Percentiles rank a stretch among this genome's conserved stretches.
Evolutionary conservation across 2,113 vertebrate genomes (phyloP).

Genomic region (Fukomys damarensis): DNA sequence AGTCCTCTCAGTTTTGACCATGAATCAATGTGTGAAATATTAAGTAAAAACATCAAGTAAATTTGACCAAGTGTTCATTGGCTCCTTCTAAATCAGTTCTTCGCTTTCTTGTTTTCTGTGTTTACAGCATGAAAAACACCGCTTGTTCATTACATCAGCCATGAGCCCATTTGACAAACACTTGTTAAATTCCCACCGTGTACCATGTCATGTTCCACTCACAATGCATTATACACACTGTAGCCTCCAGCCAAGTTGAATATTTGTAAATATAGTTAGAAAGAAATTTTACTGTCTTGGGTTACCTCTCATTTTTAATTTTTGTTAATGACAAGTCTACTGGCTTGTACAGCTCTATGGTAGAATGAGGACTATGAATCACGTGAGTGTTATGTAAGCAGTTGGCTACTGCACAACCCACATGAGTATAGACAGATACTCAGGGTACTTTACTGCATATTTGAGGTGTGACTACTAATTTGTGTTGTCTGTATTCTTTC

Average conservation of each 20-base stretch:
- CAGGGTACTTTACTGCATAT: background rate
- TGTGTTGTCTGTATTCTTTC: background rate
- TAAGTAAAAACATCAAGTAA: background rate
- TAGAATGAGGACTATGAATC: background rate
- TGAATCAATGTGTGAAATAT: conserved; percentile 1
- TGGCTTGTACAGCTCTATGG: rapidly evolving
- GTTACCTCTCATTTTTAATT: background rate
- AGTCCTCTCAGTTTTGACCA: background rate
- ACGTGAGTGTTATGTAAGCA: background rate
- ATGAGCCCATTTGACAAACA: background rate
- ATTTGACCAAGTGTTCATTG: background rate
- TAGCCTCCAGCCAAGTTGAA: background rate
- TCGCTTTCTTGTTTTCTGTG: background rate
- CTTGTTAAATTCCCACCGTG: background rate
- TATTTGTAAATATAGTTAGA: background rate
- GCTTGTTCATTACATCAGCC: background rate
- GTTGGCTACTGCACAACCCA: rapidly evolving
- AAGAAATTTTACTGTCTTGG: background rate
- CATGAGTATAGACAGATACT: rapidly evolving
- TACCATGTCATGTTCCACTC: background rate
- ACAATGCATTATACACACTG: background rate
- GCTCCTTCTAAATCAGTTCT: background rate
- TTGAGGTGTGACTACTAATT: background rate
- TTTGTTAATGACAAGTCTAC: background rate
- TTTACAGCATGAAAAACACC: background rate